Percentiles rank a stretch among this genome's conserved stretches.
Conservation (phyloP, 2,797 vertebrate species). For the Botia kubotai region DNA sequence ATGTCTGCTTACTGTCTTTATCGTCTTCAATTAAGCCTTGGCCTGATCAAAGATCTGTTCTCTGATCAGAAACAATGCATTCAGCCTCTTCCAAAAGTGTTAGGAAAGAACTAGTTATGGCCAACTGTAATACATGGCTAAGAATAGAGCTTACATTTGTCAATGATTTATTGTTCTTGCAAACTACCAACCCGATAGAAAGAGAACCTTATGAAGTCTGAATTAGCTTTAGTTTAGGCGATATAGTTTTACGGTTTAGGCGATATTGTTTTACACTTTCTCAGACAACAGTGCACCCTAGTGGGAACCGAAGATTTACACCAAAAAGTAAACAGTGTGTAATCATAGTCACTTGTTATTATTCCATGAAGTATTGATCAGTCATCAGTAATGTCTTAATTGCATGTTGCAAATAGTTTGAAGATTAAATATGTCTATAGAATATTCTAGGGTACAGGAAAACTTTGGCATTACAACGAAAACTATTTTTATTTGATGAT, state of each 20-base stretch:
- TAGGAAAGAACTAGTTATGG: constrained; percentile 55
- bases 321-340: background rate
- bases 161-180: constrained; percentile 58
- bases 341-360: background rate
- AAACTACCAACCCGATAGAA: constrained; percentile 35
- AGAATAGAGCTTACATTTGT: constrained; percentile 60
- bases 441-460: background rate
- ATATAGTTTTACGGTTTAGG: background rate
- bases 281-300: constrained; percentile 53
- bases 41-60: constrained; percentile 45
- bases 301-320: constrained; percentile 40
- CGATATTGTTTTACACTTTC: constrained; percentile 19
- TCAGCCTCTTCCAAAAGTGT: constrained; percentile 40
- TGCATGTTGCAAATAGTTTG: background rate
- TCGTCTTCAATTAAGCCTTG: constrained; percentile 41
- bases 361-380: background rate
- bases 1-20: constrained; percentile 47
- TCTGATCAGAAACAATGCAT: constrained; percentile 42
- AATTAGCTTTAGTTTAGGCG: constrained; percentile 31
- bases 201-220: constrained; percentile 23
- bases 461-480: background rate
- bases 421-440: background rate
- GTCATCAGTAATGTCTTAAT: background rate
- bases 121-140: constrained; percentile 60
- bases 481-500: constrained; percentile 27